Conservation (phyloP, 2,888 invertebrate genomes). For the Standfussiana lucernea region DNA sequence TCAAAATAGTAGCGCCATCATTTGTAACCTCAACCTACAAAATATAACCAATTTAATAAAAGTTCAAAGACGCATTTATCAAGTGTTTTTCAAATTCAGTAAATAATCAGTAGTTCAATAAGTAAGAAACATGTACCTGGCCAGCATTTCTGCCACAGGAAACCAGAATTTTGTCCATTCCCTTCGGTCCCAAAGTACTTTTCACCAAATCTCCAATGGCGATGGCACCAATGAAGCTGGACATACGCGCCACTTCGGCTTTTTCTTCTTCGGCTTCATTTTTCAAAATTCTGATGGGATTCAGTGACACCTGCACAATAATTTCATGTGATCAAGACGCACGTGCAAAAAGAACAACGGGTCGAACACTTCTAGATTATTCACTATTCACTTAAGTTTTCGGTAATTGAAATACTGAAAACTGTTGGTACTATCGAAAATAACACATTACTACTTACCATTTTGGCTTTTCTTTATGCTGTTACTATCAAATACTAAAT, state of each 20-base stretch:
- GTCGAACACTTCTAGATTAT: conserved; percentile 61
- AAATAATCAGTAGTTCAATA: background rate
- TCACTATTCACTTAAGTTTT: conserved; percentile 28
- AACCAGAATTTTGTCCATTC: conserved; percentile 98
- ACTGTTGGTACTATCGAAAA: conserved; percentile 31
- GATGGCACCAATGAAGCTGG: conserved; percentile 99
- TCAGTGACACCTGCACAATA: conserved; percentile 93
- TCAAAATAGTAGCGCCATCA: conserved; percentile 99
- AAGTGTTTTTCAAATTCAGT: background rate
- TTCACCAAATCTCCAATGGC: conserved; percentile 99
- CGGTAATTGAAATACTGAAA: conserved; percentile 12
- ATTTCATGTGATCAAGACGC: conserved; percentile 71
- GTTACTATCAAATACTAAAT: conserved; percentile 14
- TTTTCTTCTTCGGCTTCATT: conserved; percentile 99
- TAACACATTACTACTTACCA: conserved; percentile 66
- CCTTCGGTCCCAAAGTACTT: conserved; percentile 99
- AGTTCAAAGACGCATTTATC: background rate
- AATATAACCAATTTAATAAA: conserved; percentile 16
- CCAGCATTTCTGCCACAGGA: conserved; percentile 95
- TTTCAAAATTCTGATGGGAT: conserved; percentile 98
- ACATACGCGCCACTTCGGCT: conserved; percentile 98
- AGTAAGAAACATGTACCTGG: conserved; percentile 78
- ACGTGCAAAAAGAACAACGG: conserved; percentile 79
- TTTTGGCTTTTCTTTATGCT: conserved; percentile 60
- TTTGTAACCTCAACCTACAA: conserved; percentile 98